phyloP scores from a whole-genome alignment of 2,888 invertebrate species.

The Diadegma fenestrale region DNA sequence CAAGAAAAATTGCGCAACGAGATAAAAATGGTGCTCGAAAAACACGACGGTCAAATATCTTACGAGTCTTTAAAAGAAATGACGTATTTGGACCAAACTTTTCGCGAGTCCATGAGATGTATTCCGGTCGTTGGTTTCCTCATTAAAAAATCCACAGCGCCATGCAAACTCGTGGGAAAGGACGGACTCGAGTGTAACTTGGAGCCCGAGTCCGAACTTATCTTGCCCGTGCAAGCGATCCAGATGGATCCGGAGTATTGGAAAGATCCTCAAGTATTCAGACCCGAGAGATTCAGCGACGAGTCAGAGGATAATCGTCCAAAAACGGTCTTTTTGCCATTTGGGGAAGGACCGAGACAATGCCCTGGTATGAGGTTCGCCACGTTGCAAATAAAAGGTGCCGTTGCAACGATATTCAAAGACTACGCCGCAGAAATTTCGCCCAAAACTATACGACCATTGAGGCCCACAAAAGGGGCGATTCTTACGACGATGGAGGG shows the following conservation, averaged over 20 bases:
- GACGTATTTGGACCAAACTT: conserved; percentile 86
- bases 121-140: conserved; percentile 55
- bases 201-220: conserved; percentile 69
- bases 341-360: conserved; percentile 79
- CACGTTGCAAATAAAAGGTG: conserved; percentile 1
- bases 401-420: conserved; percentile 10
- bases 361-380: conserved; percentile 78
- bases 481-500: conserved; percentile 37
- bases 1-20: conserved; percentile 85
- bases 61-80: conserved; percentile 85
- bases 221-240: conserved; percentile 67
- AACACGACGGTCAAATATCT: conserved; percentile 82
- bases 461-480: neutral
- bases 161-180: conserved; percentile 71
- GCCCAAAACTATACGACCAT: conserved; percentile 25
- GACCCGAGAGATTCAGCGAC: conserved; percentile 77
- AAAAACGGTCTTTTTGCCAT: conserved; percentile 74
- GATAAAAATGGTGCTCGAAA: conserved; percentile 79
- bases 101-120: conserved; percentile 78
- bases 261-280: conserved; percentile 73
- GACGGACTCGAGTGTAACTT: conserved; percentile 74
- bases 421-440: conserved; percentile 19
- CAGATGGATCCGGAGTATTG: conserved; percentile 74
- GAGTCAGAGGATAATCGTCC: conserved; percentile 69
- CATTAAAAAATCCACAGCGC: conserved; percentile 72